Evolutionary conservation across 1,140 invertebrate species (phyloP).

Genomic region (Trinorchestia longiramus): DNA sequence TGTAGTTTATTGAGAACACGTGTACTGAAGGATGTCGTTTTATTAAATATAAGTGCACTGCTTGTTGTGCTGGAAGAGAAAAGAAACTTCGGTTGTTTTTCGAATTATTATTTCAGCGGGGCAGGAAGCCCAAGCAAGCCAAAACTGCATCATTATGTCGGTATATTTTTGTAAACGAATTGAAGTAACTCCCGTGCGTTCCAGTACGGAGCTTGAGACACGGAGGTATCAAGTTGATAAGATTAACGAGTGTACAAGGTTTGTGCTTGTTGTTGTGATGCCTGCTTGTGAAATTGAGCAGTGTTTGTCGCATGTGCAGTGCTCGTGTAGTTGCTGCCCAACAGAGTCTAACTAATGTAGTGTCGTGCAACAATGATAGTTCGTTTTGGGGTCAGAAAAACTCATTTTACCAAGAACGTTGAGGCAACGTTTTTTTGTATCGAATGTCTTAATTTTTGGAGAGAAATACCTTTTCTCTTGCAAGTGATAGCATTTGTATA

Average conservation of each 20-base stretch:
- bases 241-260: background rate
- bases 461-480: too few species aligned
- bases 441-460: background rate
- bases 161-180: too few species aligned
- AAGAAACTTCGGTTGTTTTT: background rate
- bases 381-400: background rate
- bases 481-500: too few species aligned
- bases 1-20: too few species aligned
- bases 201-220: too few species aligned
- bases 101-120: background rate
- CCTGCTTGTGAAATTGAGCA: too few species aligned
- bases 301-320: too few species aligned
- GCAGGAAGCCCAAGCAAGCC: background rate
- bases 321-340: too few species aligned
- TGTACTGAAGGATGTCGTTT: too few species aligned
- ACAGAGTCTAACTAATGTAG: too few species aligned
- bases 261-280: background rate
- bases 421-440: background rate
- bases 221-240: background rate
- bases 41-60: too few species aligned
- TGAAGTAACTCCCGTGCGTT: background rate
- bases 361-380: background rate
- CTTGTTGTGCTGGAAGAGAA: background rate
- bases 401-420: background rate
- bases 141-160: background rate